These are phyloP conservation scores for Taphrorychus bicolor DNA, from an alignment of 2,888 invertebrate genomes.

Conservation along the genomic window DNA sequence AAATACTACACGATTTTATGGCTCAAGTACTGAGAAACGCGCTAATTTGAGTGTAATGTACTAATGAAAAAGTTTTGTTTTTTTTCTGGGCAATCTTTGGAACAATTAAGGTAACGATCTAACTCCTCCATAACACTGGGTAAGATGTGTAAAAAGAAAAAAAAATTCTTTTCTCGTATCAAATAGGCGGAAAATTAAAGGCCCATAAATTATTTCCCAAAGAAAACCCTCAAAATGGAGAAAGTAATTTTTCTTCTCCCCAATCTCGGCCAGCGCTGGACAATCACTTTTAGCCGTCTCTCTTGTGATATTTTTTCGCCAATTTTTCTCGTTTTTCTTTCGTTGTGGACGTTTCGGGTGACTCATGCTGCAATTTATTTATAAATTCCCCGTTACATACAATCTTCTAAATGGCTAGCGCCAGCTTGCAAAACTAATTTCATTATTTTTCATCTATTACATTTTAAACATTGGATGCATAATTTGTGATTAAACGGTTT, in stretches of 20 bases:
- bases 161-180: not conserved
- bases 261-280: constrained; percentile 15
- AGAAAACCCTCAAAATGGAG: constrained; percentile 6
- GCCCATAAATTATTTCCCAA: constrained; percentile 11
- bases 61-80: too few relatives aligned
- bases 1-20: too few relatives aligned
- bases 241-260: constrained; percentile 15
- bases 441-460: too few relatives aligned
- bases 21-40: too few relatives aligned
- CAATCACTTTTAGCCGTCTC: constrained; percentile 19
- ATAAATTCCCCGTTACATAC: too few relatives aligned
- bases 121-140: not conserved
- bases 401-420: too few relatives aligned
- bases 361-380: constrained; percentile 2
- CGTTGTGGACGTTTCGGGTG: constrained; percentile 5
- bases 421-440: too few relatives aligned
- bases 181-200: constrained; percentile 19
- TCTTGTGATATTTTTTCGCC: constrained; percentile 14
- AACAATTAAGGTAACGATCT: too few relatives aligned
- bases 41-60: too few relatives aligned
- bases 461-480: too few relatives aligned
- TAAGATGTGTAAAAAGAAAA: not conserved
- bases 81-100: too few relatives aligned
- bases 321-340: constrained; percentile 10
- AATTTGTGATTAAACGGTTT: too few relatives aligned